phyloP scores from a whole-genome alignment of 2,888 invertebrate genomes.

The Phyllotreta cruciferae region DNA sequence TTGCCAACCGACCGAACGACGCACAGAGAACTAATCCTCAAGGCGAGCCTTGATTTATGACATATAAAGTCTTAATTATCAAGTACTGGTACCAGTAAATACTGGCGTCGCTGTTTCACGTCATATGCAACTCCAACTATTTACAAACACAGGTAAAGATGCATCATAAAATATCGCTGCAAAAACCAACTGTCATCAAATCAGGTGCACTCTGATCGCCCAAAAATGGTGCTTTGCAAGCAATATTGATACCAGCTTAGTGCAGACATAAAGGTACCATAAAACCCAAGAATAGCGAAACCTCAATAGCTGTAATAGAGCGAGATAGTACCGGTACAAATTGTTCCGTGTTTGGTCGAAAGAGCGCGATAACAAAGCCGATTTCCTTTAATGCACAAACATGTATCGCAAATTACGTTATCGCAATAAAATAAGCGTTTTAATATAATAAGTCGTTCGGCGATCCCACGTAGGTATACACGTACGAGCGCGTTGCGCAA shows the following conservation, averaged over 20 bases:
- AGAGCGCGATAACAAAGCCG: too few species aligned
- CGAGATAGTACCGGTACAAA: too few species aligned
- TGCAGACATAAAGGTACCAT: too few species aligned
- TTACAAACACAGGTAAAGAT: neutral
- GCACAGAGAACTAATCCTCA: constrained; percentile 18
- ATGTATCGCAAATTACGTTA: too few species aligned
- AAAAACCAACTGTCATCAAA: neutral
- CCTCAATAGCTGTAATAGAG: too few species aligned
- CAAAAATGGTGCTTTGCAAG: too few species aligned
- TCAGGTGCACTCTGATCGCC: neutral
- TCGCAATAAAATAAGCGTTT: too few species aligned
- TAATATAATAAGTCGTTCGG: too few species aligned
- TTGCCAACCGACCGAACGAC: constrained; percentile 11
- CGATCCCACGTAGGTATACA: neutral
- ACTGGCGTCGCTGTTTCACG: constrained; percentile 37
- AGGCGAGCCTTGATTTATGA: constrained; percentile 37
- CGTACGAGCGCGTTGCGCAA: constrained; percentile 15
- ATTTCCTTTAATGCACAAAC: too few species aligned
- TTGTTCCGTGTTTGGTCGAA: too few species aligned
- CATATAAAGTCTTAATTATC: constrained; percentile 43
- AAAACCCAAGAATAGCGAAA: too few species aligned
- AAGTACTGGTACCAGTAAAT: constrained; percentile 35
- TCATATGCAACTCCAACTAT: constrained; percentile 24
- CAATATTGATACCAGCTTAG: too few species aligned
- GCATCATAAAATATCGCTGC: neutral